Base-by-base conservation (phyloP, 1,140 invertebrate species). In the Meloidogyne exigua region DNA sequence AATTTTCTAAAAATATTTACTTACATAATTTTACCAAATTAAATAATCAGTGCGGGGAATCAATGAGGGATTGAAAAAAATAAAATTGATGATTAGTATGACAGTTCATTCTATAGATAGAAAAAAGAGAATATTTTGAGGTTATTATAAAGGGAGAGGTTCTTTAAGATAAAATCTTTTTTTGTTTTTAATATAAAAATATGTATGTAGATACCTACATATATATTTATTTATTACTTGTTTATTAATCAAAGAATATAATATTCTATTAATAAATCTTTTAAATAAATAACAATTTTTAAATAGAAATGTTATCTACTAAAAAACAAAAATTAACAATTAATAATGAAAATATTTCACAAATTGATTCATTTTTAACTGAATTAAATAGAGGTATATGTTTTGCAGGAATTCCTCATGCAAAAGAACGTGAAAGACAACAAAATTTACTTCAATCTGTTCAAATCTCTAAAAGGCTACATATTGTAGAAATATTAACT, bases 321-420 rank as follows among this genome's bases (percentile, higher is more conserved):
- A 57, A 57, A n/a, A 57, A 57, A 57, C 49, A 57, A 57, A 4
- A 57, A 57, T 7, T n/a, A 57, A 15, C 1, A 57, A 57, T 7
- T 57, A 57, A 57, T 57, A 12, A 57, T 57, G 18, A 57, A 57
- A 57, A 7, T 57, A 57, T 15, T 57, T 72, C 70, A 26, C 18
- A 13, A 49, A 63, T 49, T 21, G 71, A 73, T 36, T 36, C 71
- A 3, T 73, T 66, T 36, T 36, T 73, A 36, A 36, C 28, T 39
- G 71, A 73, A 65, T 62, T 73, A 65, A 36, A 21, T 32, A 25
- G 11, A 7, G 71, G 71, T 1, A 62, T 73, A 18, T 65, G 71
- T 63, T 73, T 73, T 32, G 57, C 71, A 36, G 71, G 71, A 32
- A 73, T 73, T 73, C 71, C 71, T 7, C 36, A 73, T 32, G 71